Evolutionary conservation across 2,888 invertebrate genomes (phyloP), one percentile per base, ranked within the genome.

Genomic region (Therioaphis trifolii): DNA sequence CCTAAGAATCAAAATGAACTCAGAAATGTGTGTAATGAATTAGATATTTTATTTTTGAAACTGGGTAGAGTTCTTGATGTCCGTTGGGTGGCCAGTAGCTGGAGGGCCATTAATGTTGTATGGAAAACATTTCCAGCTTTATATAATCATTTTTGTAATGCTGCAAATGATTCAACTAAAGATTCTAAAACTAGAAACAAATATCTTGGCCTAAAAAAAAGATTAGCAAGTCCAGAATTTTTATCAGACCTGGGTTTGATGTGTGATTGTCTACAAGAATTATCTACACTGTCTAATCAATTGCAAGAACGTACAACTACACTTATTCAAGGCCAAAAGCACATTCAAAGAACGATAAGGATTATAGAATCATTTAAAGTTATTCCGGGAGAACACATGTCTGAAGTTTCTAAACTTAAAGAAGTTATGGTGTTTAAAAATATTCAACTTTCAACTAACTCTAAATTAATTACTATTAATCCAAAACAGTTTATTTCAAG

Each of bases 101-200:
- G 63, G 63, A 7, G 63, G 18, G 63, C 29, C 29, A 15, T 63
- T 11, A 11, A n/a, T 63, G 63, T 29, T 14, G 63, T 63, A 5
- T 63, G 63, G 63, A 29, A 63, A 63, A 63, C 63, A 63, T 63
- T 63, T 63, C 63, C 63, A 14, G 29, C 29, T 63, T 15, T 63
- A 29, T 74, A 29, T 18, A 35, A 89, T 89, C 76, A 76, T 58
- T 66, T 66, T 66, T 55, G 15, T 55, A 66, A 5, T 66, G n/a
- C 29, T 12, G 9, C 35, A 66, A 66, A 66, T 66, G 66, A 66
- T 66, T 35, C n/a, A 29, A 66, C 14, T 66, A 66, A n/a, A 66
- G n/a, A 66, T 66, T 66, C 35, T 66, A 40, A 66, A 66, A 66
- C 66, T 66, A 66, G 11, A 66, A 66, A 18, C n/a, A 66, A 66